A percentile compares a stretch with the other conserved stretches of the same genome.
phyloP scores from a whole-genome alignment of 2,888 invertebrate species.

The Poecilus cupreus region DNA sequence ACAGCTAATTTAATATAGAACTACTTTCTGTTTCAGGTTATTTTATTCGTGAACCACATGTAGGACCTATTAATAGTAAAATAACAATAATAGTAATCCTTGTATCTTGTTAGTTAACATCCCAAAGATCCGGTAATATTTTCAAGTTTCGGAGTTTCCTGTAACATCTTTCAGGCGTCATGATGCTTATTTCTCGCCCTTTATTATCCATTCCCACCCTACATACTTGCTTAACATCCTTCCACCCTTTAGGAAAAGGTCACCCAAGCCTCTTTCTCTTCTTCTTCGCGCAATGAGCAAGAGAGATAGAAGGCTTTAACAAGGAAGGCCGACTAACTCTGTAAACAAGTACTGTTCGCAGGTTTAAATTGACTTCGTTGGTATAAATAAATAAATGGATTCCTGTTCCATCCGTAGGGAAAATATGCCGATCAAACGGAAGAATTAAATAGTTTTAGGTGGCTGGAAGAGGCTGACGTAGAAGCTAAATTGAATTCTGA shows the following conservation, averaged over 20 bases:
- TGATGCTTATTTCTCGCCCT: background rate
- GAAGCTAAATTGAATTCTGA: conserved; percentile 9
- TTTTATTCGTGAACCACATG: no score
- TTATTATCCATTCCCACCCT: background rate
- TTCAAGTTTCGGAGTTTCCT: background rate
- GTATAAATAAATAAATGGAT: conserved; percentile 2
- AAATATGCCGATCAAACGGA: conserved; percentile 2
- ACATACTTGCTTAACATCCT: background rate
- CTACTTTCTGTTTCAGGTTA: no score
- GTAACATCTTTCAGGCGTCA: background rate
- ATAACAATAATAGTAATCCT: background rate
- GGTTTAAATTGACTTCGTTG: background rate
- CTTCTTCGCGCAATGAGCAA: background rate
- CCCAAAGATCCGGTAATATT: background rate
- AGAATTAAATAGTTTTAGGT: background rate
- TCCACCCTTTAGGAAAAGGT: background rate
- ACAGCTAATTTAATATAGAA: no score
- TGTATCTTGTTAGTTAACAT: background rate
- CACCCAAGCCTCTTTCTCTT: background rate
- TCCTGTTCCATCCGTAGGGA: background rate
- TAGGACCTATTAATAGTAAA: no score
- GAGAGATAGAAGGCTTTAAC: background rate
- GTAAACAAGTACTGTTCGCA: background rate
- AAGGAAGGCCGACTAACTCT: background rate
- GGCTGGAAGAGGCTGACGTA: background rate